Evolutionary conservation across 2,888 invertebrate genomes (phyloP).

Genomic region (Autographa gamma): DNA sequence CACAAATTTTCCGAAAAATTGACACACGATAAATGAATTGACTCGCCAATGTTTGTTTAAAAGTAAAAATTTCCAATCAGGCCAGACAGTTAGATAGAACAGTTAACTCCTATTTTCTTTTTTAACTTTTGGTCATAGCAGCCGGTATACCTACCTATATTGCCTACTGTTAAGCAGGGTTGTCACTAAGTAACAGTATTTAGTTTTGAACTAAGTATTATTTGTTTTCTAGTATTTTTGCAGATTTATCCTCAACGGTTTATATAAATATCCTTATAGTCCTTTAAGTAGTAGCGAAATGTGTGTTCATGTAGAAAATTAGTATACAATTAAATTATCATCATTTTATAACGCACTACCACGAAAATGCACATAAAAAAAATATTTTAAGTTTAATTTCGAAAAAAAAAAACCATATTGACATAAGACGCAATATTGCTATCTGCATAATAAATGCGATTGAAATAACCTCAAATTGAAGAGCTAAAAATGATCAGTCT

Average conservation of each 20-base stretch:
- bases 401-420: too few species aligned
- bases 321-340: too few species aligned
- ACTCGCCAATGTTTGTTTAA: constrained; percentile 37
- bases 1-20: background rate
- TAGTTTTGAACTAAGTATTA: background rate
- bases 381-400: too few species aligned
- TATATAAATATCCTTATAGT: too few species aligned
- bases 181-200: constrained; percentile 17
- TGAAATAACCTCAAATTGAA: too few species aligned
- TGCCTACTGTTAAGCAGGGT: constrained; percentile 35
- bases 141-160: constrained; percentile 20
- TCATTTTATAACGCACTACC: too few species aligned
- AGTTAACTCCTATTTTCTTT: constrained; percentile 35
- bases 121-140: constrained; percentile 38
- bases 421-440: too few species aligned
- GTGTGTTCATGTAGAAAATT: too few species aligned
- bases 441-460: too few species aligned
- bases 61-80: constrained; percentile 45
- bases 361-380: too few species aligned
- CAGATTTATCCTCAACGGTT: too few species aligned
- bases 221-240: background rate
- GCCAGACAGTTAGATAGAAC: constrained; percentile 42
- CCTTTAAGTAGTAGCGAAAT: too few species aligned
- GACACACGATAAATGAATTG: constrained; percentile 17
- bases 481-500: background rate